A percentile compares a stretch with the other conserved stretches of the same genome.
Conservation (phyloP, 37 sponge, comb jelly and placozoan genomes). For the Halisarca cf. caerulea region DNA sequence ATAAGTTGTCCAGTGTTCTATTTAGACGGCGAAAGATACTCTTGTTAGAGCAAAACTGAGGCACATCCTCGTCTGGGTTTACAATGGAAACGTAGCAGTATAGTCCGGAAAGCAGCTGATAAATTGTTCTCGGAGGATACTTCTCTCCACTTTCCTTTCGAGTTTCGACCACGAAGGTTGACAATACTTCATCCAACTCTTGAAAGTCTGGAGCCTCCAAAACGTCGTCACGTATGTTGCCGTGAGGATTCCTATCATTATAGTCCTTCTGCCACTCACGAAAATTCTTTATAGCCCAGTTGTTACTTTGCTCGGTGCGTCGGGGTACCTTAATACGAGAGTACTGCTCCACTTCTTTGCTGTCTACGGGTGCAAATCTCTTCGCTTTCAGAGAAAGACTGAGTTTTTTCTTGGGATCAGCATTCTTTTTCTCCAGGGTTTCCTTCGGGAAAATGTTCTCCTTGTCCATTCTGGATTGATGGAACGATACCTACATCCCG, state of each 20-base stretch:
- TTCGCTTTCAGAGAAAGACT: background rate
- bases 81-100: background rate
- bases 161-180: constrained; percentile 2
- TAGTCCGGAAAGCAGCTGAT: constrained; percentile 3
- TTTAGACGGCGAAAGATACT: background rate
- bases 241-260: background rate
- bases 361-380: background rate
- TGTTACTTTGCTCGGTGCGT: constrained; percentile 17
- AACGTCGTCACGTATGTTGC: background rate
- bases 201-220: constrained; percentile 7
- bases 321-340: background rate
- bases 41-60: constrained; percentile 1
- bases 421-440: background rate
- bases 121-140: background rate
- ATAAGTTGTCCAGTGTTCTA: constrained; percentile 11
- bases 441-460: background rate
- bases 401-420: constrained; percentile 10
- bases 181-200: constrained; percentile 16
- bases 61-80: background rate
- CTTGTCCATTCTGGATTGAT: too few relatives aligned
- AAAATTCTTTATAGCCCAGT: constrained; percentile 21
- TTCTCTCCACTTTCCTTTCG: background rate
- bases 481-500: too few relatives aligned
- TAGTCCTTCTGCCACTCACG: background rate
- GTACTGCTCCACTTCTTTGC: background rate